Evolutionary conservation across 64 coral and sea anemone species (phyloP).

Genomic region (Exaiptasia diaphana): DNA sequence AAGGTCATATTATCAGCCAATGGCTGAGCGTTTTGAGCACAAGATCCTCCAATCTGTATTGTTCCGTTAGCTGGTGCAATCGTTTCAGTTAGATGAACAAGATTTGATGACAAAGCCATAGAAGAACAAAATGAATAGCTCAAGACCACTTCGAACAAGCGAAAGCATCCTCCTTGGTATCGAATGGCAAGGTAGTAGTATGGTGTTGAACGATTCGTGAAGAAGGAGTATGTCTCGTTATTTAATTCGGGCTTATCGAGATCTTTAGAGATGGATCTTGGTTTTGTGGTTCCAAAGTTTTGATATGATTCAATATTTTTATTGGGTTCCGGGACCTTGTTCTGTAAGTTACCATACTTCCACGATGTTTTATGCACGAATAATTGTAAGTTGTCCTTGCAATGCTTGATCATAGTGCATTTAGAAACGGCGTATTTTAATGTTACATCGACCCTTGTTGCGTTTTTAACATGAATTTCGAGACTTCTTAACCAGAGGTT

Average conservation of each 20-base stretch:
- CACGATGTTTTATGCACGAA: background rate
- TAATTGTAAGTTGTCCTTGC: background rate
- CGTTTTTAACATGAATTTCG: background rate
- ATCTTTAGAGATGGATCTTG: background rate
- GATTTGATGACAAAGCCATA: background rate
- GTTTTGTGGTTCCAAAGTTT: background rate
- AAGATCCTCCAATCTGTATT: slow-evolving; percentile 1
- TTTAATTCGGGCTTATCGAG: background rate
- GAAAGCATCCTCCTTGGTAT: slow-evolving; percentile 21
- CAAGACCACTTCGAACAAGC: background rate
- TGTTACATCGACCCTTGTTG: background rate
- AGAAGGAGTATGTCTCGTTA: background rate
- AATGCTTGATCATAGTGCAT: background rate
- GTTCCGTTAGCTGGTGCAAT: slow-evolving; percentile 35
- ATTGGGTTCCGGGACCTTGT: background rate
- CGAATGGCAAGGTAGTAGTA: slow-evolving; percentile 24
- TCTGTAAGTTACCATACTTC: background rate
- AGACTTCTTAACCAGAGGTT: background rate
- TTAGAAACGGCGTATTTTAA: background rate
- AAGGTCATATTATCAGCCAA: background rate
- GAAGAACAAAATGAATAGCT: slow-evolving; percentile 6
- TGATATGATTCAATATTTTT: background rate
- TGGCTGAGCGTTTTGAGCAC: slow-evolving; percentile 10
- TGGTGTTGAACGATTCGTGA: background rate
- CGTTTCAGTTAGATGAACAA: background rate